These are phyloP conservation scores for Perccottus glenii DNA, from an alignment of 2,113 vertebrate species.

Conservation along the genomic window DNA sequence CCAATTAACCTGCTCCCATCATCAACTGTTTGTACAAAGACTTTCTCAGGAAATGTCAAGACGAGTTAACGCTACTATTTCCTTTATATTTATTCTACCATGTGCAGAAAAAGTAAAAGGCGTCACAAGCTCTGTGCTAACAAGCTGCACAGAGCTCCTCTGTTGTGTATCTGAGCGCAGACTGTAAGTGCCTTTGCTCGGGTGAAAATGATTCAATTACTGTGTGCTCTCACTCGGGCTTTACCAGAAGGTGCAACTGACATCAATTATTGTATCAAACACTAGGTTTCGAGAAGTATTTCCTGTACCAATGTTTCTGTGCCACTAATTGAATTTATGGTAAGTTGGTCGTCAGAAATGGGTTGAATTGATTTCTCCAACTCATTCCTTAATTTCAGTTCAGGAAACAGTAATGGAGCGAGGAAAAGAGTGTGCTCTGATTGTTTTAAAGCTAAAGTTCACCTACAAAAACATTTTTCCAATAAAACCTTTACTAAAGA, in stretches of 20 bases:
- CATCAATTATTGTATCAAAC: slow-evolving; percentile 30
- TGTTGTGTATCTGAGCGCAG: neutral
- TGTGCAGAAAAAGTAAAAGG: slow-evolving; percentile 5
- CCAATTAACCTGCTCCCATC: slow-evolving; percentile 3
- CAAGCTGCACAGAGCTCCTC: neutral
- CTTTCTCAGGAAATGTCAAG: neutral
- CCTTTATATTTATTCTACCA: neutral
- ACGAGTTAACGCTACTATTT: neutral
- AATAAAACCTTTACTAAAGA: too few relatives aligned
- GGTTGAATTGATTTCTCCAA: slow-evolving; percentile 4
- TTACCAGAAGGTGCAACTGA: slow-evolving; percentile 42
- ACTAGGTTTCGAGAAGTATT: slow-evolving; percentile 20
- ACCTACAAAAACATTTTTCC: too few relatives aligned
- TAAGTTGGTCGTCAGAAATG: neutral
- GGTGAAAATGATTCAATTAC: slow-evolving; percentile 16
- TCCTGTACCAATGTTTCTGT: slow-evolving; percentile 18
- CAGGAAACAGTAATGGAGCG: neutral
- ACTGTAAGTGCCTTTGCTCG: neutral
- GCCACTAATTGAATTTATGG: slow-evolving; percentile 21
- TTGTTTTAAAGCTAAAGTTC: too few relatives aligned
- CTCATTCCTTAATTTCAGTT: neutral
- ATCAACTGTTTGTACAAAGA: slow-evolving; percentile 5
- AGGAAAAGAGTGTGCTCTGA: too few relatives aligned
- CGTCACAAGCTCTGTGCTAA: slow-evolving; percentile 4
- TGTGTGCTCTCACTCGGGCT: slow-evolving; percentile 32